Evolutionary conservation across 2,113 vertebrate genomes (phyloP).

Genomic region (Neomonachus schauinslandi): DNA sequence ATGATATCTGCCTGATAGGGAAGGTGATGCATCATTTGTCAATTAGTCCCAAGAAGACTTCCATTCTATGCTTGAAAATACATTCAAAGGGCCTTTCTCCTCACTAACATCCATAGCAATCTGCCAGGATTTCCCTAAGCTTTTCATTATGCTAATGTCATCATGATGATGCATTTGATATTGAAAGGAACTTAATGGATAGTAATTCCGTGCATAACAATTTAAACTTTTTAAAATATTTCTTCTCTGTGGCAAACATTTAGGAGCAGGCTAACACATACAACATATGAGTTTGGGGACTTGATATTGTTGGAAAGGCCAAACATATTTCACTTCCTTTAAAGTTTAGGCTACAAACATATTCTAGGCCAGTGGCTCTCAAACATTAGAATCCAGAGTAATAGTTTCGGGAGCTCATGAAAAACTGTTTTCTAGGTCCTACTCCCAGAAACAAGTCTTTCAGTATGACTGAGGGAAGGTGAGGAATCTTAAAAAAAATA

Average conservation of each 20-base stretch:
- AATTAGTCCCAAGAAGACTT: background rate
- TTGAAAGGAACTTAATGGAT: background rate
- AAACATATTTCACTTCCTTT: background rate
- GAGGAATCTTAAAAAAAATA: background rate
- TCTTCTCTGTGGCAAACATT: background rate
- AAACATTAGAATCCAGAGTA: background rate
- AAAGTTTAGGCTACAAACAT: background rate
- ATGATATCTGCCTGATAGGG: background rate
- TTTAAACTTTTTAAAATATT: background rate
- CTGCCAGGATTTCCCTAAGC: background rate
- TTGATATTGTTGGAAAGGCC: background rate
- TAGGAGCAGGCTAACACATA: background rate
- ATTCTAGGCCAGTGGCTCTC: background rate
- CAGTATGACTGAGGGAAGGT: background rate
- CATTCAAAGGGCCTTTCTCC: background rate
- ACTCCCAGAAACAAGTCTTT: background rate
- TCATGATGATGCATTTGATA: background rate
- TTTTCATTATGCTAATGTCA: conserved; percentile 34
- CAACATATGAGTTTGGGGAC: background rate
- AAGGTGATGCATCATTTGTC: background rate
- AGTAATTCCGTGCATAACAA: background rate
- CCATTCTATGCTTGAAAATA: background rate
- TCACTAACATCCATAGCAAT: background rate
- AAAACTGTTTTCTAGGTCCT: background rate
- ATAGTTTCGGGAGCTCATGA: background rate